Percentiles rank a stretch among this genome's conserved stretches.
These are phyloP conservation scores for Schizaphis graminum DNA, from an alignment of 2,888 invertebrate genomes.

Conservation along the genomic window DNA sequence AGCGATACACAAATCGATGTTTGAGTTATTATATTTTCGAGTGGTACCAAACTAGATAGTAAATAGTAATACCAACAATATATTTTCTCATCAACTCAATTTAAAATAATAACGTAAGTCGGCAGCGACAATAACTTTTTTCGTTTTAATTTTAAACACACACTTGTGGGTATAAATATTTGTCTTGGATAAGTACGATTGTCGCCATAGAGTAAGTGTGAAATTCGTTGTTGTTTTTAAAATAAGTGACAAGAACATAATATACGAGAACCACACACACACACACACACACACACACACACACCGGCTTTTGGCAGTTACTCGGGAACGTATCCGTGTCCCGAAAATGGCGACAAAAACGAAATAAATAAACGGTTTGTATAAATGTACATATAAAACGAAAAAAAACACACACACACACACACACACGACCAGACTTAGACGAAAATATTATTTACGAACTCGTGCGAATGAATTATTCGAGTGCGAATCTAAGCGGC, in stretches of 20 bases:
- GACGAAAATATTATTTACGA: neutral
- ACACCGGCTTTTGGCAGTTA: neutral
- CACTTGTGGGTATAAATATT: neutral
- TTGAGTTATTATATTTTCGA: neutral
- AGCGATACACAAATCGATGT: neutral
- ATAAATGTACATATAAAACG: neutral
- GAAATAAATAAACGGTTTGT: neutral
- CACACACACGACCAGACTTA: neutral
- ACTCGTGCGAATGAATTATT: neutral
- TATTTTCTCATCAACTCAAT: slow-evolving; percentile 3
- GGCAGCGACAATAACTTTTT: neutral
- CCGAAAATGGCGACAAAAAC: neutral
- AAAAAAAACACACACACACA: no score
- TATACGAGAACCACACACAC: neutral
- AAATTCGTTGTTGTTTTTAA: neutral
- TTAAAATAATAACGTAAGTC: neutral
- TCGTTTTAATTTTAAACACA: neutral
- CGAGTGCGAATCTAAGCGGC: neutral
- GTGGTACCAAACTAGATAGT: neutral
- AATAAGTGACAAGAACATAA: neutral
- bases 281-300: no score
- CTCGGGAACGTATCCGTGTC: neutral
- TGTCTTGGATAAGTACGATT: neutral
- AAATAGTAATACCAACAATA: neutral
- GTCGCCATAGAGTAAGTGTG: neutral